Base-by-base conservation (phyloP, 2,113 vertebrate genomes). In the Tauraco erythrolophus region DNA sequence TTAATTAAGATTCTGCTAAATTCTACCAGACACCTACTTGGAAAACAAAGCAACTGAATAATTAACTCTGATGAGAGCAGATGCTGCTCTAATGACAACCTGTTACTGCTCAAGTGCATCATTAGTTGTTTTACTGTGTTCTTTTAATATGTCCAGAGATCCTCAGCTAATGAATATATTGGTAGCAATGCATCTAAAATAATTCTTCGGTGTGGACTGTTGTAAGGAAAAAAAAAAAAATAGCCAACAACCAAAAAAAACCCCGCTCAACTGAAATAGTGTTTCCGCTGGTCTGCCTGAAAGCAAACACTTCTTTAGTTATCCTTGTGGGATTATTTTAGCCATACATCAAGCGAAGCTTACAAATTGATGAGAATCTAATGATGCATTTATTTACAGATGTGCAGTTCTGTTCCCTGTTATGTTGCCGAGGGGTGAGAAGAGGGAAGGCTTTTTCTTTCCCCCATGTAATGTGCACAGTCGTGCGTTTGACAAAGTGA, bases 1-100 rank as follows among this genome's bases (percentile, higher is more conserved):
- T 98, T 99, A 99, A 99, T 99, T 99, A 99, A 99, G 98, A 98
- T 98, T 98, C 98, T 98, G 98, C 98, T 99, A 98, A 98, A 99
- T 98, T 98, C 98, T 98, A 98, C 98, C 98, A 98, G 98, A 98
- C 98, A 99, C 98, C 98, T 98, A 98, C 98, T 98, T 98, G 98
- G 98, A 98, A 98, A 98, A 98, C 98, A 98, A 98, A 98, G 98
- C 98, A 98, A 98, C 97, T 98, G 98, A 98, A 98, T 98, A 99
- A 98, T 99, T 98, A 98, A 98, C 98, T 98, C 98, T 98, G 98
- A 99, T 98, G 98, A 99, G 98, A 98, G 98, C 99, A 99, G 98
- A 99, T 99, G 99, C 98, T 98, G 98, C 97, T 98, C 98, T 99
- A 98, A 98, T 98, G 98, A 98, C 98, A 99, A 98, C 98, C 99